Evolutionary conservation across 1,140 invertebrate species (phyloP), one percentile per base, ranked within the genome.

Genomic region (Proales similis): DNA sequence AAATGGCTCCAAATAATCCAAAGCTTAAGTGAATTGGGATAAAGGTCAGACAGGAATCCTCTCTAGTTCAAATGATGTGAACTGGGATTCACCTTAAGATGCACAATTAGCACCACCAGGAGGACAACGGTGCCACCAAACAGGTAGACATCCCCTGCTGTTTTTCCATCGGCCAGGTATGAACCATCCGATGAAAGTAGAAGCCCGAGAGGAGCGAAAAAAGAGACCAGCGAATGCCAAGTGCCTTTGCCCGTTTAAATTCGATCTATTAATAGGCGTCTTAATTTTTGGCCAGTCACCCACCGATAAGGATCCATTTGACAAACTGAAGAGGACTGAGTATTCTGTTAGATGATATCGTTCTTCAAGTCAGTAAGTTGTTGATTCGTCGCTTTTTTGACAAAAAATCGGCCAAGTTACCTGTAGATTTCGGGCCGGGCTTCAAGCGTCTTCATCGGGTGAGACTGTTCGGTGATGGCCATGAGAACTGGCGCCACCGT

Each of bases 381-480:
- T 32, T 32, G 36, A 11, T 19, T 5, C 4, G 4, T 17, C 9
- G 7, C 9, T 26, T 14, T n/a, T 24, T 22, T 39, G 4, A 36
- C 22, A 39, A 12, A n/a, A 12, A 32, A 30, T 53, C 27, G 24
- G n/a, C 2, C 3, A 49, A 38, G 14, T 11, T 20, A 53, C 49
- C 32, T 53, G 49, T 57, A 57, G 11, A 42, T 26, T 29, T 42
- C 27, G 7, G 51, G 51, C 39, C 17, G 29, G 14, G 27, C 27
- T 27, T 57, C 51, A 24, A 62, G 39, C 38, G 22, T 45, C 36
- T 62, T 20, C 2, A 66, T 63, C 0, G 86, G 83, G 49, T 87
- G 85, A 69, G 87, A 82, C 76, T 88, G 85, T 76, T 96, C 91
- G 70, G 92, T 90, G 48, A 94, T 84, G 61, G 85, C 86, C 82